Conservation (phyloP, 2,113 vertebrate species). For the Triplophysa siluroides region DNA sequence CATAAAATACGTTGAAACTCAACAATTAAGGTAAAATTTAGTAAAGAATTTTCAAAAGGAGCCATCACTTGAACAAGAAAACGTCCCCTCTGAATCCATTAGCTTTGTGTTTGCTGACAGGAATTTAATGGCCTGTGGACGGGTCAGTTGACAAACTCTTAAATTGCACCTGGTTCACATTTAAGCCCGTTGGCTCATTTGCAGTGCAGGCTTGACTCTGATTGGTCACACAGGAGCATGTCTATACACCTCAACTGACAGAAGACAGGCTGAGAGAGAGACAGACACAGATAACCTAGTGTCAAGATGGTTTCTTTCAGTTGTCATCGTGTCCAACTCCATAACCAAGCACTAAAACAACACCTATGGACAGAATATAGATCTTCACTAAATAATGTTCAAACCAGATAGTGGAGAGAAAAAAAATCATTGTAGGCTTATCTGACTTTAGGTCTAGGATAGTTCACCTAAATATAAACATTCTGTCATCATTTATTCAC, state of each 20-base stretch:
- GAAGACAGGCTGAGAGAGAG: not conserved
- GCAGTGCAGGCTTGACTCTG: slow-evolving; percentile 2
- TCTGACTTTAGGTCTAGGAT: too few species aligned
- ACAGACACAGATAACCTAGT: not conserved
- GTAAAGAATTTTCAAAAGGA: not conserved
- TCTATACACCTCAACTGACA: not conserved
- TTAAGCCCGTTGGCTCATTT: slow-evolving; percentile 27
- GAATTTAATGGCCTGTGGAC: slow-evolving; percentile 38
- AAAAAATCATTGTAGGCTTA: too few species aligned
- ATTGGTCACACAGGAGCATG: not conserved
- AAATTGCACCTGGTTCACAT: slow-evolving; percentile 55
- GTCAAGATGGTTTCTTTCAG: not conserved
- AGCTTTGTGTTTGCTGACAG: slow-evolving; percentile 38
- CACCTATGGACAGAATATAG: not conserved
- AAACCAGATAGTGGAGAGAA: too few species aligned
- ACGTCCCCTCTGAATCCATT: slow-evolving; percentile 16
- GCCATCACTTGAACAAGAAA: not conserved
- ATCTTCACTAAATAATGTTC: not conserved
- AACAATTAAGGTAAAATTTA: not conserved
- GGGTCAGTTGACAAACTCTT: slow-evolving; percentile 16
- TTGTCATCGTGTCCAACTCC: not conserved
- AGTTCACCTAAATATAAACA: too few species aligned
- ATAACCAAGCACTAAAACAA: not conserved
- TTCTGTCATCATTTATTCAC: too few species aligned
- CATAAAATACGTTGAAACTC: not conserved